These are phyloP conservation scores for Piprites chloris DNA, from an alignment of 2,113 vertebrate genomes.

Conservation along the genomic window DNA sequence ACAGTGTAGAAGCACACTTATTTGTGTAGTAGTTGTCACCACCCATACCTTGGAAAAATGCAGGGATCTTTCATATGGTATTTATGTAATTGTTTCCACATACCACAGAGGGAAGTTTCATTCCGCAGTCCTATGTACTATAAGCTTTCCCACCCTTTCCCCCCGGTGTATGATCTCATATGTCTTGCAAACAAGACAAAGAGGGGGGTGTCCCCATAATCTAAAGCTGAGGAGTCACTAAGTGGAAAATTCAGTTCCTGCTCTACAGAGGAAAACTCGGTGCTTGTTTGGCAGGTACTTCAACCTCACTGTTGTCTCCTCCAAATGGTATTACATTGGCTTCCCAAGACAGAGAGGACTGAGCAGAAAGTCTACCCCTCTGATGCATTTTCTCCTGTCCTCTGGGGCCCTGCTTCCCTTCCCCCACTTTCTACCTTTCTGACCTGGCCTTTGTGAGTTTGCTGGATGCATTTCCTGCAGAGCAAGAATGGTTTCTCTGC, in stretches of 20 bases:
- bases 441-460: not conserved
- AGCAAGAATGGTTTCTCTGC: not conserved
- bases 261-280: not conserved
- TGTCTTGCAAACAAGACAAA: not conserved
- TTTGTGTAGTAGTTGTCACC: not conserved
- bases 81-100: slow-evolving; percentile 31
- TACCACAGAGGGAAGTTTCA: not conserved
- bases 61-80: slow-evolving; percentile 22
- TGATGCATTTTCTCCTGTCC: not conserved
- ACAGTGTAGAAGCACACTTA: not conserved
- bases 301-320: not conserved
- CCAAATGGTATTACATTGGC: too few species aligned
- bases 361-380: not conserved
- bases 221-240: not conserved
- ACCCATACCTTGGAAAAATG: slow-evolving; percentile 28
- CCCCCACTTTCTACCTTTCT: not conserved
- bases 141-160: slow-evolving; percentile 35
- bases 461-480: not conserved
- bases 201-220: not conserved
- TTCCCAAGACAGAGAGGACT: not conserved
- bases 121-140: not conserved
- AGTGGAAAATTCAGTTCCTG: not conserved
- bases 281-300: not conserved
- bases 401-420: not conserved
- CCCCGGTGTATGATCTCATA: slow-evolving; percentile 35